Conservation (phyloP, 2,113 vertebrate genomes). For the Lonchura striata region DNA sequence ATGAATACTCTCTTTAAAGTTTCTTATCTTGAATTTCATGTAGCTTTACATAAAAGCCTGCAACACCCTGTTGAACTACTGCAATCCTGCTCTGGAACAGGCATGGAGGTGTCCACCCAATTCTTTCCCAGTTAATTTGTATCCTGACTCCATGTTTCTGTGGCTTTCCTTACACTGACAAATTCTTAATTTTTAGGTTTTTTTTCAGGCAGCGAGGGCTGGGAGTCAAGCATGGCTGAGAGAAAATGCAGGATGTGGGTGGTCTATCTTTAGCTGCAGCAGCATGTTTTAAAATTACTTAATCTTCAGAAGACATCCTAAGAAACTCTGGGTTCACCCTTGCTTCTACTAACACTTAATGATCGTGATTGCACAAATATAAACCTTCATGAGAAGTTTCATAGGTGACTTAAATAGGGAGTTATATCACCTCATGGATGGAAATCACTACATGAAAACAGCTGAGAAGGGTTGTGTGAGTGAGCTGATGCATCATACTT, state of each 20-base stretch:
- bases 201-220: accelerated
- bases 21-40: neutral
- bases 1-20: neutral
- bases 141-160: neutral
- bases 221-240: neutral
- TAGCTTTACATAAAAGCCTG: neutral
- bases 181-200: neutral
- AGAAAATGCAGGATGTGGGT: neutral
- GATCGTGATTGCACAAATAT: neutral
- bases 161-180: neutral
- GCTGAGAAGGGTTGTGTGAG: neutral
- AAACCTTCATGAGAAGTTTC: neutral
- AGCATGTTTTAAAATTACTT: neutral
- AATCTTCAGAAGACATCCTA: neutral
- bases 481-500: neutral
- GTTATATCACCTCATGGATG: neutral
- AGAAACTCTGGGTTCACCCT: neutral
- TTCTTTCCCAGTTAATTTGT: neutral
- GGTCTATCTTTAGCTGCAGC: slow-evolving; percentile 19
- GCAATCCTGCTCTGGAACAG: neutral
- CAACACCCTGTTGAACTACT: neutral
- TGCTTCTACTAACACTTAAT: neutral
- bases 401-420: neutral
- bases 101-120: neutral
- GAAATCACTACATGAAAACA: neutral